phyloP scores from a whole-genome alignment of 1,140 invertebrate genomes.

The Camponotus floridanus region DNA sequence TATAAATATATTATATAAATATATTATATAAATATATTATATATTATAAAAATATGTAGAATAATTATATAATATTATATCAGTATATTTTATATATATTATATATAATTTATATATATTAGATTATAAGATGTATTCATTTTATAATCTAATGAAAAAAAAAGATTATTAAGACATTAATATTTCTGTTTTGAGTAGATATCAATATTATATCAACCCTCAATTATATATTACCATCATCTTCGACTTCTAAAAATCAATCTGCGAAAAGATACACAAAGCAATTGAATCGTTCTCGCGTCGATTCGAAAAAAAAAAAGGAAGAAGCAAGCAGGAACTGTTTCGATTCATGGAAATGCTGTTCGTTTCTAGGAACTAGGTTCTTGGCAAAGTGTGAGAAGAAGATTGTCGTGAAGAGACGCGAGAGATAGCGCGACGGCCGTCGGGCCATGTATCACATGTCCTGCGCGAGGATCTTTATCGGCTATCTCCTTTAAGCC shows the following conservation, averaged over 20 bases:
- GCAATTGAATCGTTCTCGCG: conserved; percentile 37
- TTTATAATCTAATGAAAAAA: neutral
- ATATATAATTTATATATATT: too few species aligned
- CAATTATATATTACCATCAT: neutral
- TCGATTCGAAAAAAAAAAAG: conserved; percentile 20
- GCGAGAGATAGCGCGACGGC: conserved; percentile 70
- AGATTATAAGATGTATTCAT: neutral
- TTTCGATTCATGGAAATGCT: conserved; percentile 17
- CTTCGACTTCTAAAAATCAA: neutral
- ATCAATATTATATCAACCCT: neutral
- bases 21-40: too few species aligned
- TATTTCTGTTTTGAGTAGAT: neutral
- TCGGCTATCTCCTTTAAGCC: conserved; percentile 82
- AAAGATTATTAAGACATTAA: neutral
- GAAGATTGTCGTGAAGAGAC: conserved; percentile 18
- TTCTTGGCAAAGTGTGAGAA: conserved; percentile 57
- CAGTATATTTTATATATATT: too few species aligned
- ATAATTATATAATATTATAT: too few species aligned
- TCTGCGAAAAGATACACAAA: neutral
- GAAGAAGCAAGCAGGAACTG: neutral
- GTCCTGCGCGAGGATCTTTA: conserved; percentile 68
- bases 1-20: too few species aligned
- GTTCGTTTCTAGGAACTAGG: conserved; percentile 82
- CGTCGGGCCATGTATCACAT: conserved; percentile 69
- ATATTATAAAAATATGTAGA: too few species aligned